A percentile compares a stretch with the other conserved stretches of the same genome.
These are phyloP conservation scores for Cephus nigrinus DNA, from an alignment of 2,888 invertebrate species.

Conservation along the genomic window DNA sequence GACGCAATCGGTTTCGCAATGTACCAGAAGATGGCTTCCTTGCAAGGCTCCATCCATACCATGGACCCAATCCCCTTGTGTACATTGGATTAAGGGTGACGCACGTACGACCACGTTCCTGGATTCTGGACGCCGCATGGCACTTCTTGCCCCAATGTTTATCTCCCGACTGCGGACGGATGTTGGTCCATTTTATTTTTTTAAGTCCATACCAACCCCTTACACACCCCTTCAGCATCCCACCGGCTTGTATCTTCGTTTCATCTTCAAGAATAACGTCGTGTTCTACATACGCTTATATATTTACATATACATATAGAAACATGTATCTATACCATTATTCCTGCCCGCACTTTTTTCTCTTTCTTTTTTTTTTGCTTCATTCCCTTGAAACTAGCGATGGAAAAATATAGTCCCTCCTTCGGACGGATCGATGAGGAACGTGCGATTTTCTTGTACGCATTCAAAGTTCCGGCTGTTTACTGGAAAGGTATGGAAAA, in stretches of 20 bases:
- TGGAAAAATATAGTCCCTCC: constrained; percentile 6
- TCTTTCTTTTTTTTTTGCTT: neutral
- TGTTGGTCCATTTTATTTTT: constrained; percentile 19
- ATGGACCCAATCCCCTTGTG: neutral
- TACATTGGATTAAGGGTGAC: neutral
- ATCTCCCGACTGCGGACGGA: constrained; percentile 23
- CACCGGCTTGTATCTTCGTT: constrained; percentile 2
- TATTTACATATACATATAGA: constrained; percentile 9
- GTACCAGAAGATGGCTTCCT: neutral
- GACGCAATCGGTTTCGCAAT: neutral
- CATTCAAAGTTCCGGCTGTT: neutral
- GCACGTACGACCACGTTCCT: neutral
- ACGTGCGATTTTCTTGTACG: neutral
- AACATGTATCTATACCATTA: neutral
- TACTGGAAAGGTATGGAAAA: neutral
- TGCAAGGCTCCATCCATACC: neutral
- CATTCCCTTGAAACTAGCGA: constrained; percentile 18
- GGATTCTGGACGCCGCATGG: neutral
- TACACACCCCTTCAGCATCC: constrained; percentile 5
- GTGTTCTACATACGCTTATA: constrained; percentile 16
- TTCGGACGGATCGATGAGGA: neutral
- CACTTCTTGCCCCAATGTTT: constrained; percentile 20
- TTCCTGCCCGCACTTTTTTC: constrained; percentile 13
- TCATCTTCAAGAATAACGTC: constrained; percentile 13
- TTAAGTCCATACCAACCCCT: constrained; percentile 10